Evolutionary conservation across 2,888 invertebrate genomes (phyloP).

Genomic region (Eupeodes latifasciatus): DNA sequence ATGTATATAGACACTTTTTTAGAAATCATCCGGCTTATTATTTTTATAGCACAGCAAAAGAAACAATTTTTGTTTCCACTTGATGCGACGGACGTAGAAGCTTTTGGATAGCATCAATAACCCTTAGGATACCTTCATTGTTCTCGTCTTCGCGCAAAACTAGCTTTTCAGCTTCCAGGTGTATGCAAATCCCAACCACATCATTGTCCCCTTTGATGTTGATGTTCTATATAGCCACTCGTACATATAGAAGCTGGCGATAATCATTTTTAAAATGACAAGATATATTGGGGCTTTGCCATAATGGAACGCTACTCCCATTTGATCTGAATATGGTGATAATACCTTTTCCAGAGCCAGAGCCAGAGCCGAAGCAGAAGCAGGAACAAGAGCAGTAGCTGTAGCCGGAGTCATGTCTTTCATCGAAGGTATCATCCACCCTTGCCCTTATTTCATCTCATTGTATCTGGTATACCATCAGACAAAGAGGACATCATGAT

Average conservation of each 20-base stretch:
- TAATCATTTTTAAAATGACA: constrained; percentile 71
- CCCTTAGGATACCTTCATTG: constrained; percentile 33
- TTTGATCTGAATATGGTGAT: constrained; percentile 66
- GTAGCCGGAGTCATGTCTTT: constrained; percentile 45
- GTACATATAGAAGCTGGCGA: constrained; percentile 33
- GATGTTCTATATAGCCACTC: not conserved
- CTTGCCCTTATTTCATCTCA: constrained; percentile 61
- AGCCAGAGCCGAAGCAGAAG: not conserved
- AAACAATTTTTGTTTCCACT: constrained; percentile 33
- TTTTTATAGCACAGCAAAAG: not conserved
- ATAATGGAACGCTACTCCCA: constrained; percentile 58
- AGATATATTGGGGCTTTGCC: constrained; percentile 61
- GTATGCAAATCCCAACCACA: constrained; percentile 37
- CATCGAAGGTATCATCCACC: constrained; percentile 66
- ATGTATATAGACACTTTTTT: constrained; percentile 14
- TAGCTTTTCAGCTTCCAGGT: constrained; percentile 36
- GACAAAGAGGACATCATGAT: constrained; percentile 38
- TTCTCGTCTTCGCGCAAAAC: not conserved
- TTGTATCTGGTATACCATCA: constrained; percentile 28
- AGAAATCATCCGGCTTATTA: constrained; percentile 14
- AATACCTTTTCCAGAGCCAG: constrained; percentile 54
- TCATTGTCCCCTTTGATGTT: constrained; percentile 37
- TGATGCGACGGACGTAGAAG: constrained; percentile 9
- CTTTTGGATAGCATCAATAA: constrained; percentile 40
- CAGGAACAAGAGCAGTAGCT: not conserved